A percentile compares a stretch with the other conserved stretches of the same genome.
Evolutionary conservation across 1,140 invertebrate species (phyloP).

Genomic region (Ceratina calcarata): DNA sequence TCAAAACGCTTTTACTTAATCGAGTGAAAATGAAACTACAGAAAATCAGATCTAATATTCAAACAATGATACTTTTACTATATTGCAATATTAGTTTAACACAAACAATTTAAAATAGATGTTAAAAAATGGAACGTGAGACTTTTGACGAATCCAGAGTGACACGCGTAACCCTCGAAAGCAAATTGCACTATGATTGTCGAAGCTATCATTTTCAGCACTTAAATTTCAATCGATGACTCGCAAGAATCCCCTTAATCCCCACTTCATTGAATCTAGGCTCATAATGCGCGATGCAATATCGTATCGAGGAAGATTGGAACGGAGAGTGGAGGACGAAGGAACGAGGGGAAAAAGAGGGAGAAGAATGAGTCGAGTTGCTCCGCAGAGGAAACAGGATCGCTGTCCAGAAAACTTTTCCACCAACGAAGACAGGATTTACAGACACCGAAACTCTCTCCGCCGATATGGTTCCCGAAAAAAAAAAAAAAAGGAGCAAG

Average conservation of each 20-base stretch:
- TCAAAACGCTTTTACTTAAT: too few species aligned
- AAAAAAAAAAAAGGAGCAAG: slow-evolving; percentile 17
- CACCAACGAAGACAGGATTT: slow-evolving; percentile 6
- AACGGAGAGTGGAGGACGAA: not conserved
- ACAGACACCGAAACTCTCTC: not conserved
- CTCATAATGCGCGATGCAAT: not conserved
- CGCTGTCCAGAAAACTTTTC: slow-evolving; percentile 4
- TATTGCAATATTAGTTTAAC: too few species aligned
- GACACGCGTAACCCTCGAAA: too few species aligned
- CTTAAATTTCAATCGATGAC: not conserved
- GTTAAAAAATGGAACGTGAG: too few species aligned
- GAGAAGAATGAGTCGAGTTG: too few species aligned
- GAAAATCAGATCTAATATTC: too few species aligned
- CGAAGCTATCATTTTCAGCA: not conserved
- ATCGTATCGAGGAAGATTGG: not conserved
- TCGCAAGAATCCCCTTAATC: not conserved
- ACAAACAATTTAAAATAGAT: too few species aligned
- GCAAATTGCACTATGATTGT: not conserved
- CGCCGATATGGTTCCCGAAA: slow-evolving; percentile 24
- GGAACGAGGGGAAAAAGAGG: not conserved
- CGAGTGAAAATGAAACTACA: too few species aligned
- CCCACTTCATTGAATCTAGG: not conserved
- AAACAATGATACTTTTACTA: too few species aligned
- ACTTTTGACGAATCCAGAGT: too few species aligned
- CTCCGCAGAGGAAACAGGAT: not conserved